Evolutionary conservation across 2,888 invertebrate species (phyloP), one percentile per base, ranked within the genome.

Genomic region (Lamproptera curius): DNA sequence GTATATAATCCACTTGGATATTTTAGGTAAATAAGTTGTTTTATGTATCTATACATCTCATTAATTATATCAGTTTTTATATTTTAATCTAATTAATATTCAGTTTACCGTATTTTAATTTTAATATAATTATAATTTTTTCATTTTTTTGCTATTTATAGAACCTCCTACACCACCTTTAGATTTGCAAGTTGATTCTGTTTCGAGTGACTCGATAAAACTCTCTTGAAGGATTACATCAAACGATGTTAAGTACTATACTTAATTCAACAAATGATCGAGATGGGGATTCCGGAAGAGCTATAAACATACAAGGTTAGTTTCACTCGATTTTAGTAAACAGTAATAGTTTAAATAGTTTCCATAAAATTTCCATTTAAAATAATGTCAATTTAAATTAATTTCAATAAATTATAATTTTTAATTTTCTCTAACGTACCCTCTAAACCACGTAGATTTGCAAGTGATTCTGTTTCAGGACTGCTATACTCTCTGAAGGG

Each of bases 131-230:
- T 38, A 26, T 35, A 6, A 2, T 3, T 20, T 20, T 20, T 3
- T 5, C 3, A 20, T 20, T 20, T 20, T 20, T 3, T 6, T 20
- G 20, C 6, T 20, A 20, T 11, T 67, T 58, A 0, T 67, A 88
- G 88, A 88, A 50, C 88, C 88, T 0, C 88, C 88, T 9, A 79
- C 80, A 0, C 81, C 85, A 0, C 88, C 88, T 0, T 52, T 80
- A 33, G 88, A 88, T 11, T 53, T 88, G 0, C 83, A 85, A 70
- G 70, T 87, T n/a, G 87, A 88, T 52, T 73, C 76, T 0, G 79
- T 86, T 0, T 70, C 72, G 13, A 85, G 87, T 23, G 74, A 69
- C 13, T 70, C 75, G 2, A 84, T 70, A 0, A 82, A 83, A 36
- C 51, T 88, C 0, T 86, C 86, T 0, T 88, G 88, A 88, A 57